These are phyloP conservation scores for Acrossocheilus wenchowensis DNA, from an alignment of 2,797 vertebrate genomes.

Conservation along the genomic window DNA sequence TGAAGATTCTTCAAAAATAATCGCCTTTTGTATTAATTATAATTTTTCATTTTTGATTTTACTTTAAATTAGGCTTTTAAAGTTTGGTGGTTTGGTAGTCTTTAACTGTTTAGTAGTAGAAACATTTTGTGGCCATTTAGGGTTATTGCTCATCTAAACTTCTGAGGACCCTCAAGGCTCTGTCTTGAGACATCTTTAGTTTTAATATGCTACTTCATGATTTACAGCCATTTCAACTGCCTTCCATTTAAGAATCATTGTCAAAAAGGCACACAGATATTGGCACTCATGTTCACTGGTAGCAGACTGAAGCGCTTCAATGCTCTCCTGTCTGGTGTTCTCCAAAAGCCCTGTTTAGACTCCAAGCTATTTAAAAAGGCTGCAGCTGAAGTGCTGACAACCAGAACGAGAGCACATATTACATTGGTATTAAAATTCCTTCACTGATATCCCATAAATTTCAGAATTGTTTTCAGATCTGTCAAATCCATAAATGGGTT, in stretches of 20 bases:
- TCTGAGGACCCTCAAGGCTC: neutral
- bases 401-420: neutral
- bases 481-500: neutral
- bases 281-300: neutral
- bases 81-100: neutral
- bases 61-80: neutral
- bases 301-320: neutral
- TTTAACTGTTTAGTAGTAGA: neutral
- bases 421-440: neutral
- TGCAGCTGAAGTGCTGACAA: conserved; percentile 14
- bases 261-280: neutral
- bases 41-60: neutral
- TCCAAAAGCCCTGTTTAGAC: neutral
- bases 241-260: neutral
- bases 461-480: neutral
- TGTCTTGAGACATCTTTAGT: neutral
- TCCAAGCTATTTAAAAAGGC: conserved; percentile 2
- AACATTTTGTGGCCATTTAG: neutral
- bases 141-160: neutral
- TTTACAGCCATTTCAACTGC: neutral
- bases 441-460: neutral
- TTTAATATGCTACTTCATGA: neutral
- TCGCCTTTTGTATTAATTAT: neutral
- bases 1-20: neutral
- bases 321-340: neutral